A percentile compares a stretch with the other conserved stretches of the same genome.
Evolutionary conservation across 2,113 vertebrate genomes (phyloP).

Genomic region (Bos javanicus): DNA sequence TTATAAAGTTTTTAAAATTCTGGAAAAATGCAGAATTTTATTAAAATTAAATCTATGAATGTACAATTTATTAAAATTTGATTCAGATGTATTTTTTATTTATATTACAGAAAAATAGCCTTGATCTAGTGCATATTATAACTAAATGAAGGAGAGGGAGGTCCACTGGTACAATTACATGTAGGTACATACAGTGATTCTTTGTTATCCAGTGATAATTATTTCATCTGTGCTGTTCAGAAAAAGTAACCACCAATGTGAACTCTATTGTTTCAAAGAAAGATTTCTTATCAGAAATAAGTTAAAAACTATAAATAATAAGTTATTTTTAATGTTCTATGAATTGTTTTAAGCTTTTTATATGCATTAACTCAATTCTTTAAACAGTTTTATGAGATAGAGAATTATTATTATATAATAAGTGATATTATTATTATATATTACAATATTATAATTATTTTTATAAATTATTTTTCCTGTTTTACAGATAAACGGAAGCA

Average conservation of each 20-base stretch:
- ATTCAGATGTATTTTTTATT: neutral
- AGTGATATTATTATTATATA: neutral
- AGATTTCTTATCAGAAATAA: constrained; percentile 1
- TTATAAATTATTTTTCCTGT: neutral
- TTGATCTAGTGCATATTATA: neutral
- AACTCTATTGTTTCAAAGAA: neutral
- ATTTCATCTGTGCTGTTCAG: constrained; percentile 24
- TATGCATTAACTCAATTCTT: neutral
- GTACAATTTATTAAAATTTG: neutral
- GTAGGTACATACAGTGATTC: neutral
- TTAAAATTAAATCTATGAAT: constrained; percentile 7
- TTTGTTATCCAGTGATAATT: constrained; percentile 32
- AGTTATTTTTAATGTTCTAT: neutral
- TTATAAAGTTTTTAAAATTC: neutral
- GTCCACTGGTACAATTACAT: neutral
- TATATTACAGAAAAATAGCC: neutral
- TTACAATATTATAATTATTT: neutral
- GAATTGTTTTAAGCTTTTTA: constrained; percentile 15
- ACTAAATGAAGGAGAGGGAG: neutral
- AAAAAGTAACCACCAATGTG: neutral
- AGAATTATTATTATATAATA: neutral
- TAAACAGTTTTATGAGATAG: neutral
- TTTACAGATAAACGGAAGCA: neutral
- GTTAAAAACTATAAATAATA: neutral
- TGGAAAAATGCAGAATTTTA: constrained; percentile 2